These are phyloP conservation scores for Macrochelys suwanniensis DNA, from an alignment of 2,797 vertebrate species.

Conservation along the genomic window DNA sequence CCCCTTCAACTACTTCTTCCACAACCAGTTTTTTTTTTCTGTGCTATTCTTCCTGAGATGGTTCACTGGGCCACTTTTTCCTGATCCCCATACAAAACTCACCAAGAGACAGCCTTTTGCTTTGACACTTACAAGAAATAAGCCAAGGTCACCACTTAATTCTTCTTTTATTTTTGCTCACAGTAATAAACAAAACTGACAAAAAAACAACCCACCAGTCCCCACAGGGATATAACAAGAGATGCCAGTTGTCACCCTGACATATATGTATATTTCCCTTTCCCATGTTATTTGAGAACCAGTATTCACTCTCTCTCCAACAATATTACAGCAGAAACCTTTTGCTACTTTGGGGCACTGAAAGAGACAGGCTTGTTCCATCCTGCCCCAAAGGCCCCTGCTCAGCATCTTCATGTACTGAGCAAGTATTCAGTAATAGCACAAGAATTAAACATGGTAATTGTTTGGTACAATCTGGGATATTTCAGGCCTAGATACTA, in stretches of 20 bases:
- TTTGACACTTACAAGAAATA: not conserved
- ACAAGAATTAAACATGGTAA: not conserved
- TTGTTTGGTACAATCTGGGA: not conserved
- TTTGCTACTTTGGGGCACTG: not conserved
- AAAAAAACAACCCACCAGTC: constrained; percentile 35
- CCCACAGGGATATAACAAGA: constrained; percentile 48
- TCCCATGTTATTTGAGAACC: not conserved
- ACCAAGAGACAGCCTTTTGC: not conserved
- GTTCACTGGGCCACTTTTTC: not conserved
- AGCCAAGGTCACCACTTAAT: not conserved
- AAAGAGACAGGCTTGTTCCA: not conserved
- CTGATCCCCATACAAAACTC: not conserved
- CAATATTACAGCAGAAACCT: not conserved
- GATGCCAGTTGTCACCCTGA: not conserved
- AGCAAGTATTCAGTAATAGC: not conserved
- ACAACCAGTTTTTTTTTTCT: too few relatives aligned
- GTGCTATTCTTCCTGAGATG: not conserved
- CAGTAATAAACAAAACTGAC: not conserved
- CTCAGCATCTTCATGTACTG: not conserved
- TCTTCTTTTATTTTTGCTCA: not conserved
- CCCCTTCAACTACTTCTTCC: not conserved
- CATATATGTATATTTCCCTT: not conserved
- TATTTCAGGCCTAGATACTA: not conserved
- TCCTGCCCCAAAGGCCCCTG: not conserved
- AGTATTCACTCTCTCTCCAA: not conserved